A percentile compares a stretch with the other conserved stretches of the same genome.
Evolutionary conservation across 2,888 invertebrate species (phyloP).

Genomic region (Stenodera caucasica): DNA sequence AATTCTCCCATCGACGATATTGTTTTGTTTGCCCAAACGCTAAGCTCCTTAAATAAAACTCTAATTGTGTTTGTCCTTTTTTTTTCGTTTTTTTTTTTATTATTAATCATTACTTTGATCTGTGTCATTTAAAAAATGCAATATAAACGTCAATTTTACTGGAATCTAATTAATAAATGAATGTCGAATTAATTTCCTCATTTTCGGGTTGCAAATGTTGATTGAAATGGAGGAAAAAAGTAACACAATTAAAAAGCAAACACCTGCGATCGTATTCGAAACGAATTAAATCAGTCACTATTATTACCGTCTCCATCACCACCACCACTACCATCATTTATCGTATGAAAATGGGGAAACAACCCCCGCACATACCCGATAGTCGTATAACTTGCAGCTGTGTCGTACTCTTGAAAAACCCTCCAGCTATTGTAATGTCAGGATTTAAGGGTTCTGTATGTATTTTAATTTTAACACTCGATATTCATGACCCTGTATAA

Average conservation of each 20-base stretch:
- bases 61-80: conserved; percentile 7
- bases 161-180: too few species aligned
- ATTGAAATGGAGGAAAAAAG: neutral
- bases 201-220: neutral
- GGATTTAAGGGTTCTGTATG: conserved; percentile 48
- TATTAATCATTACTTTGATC: neutral
- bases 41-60: conserved; percentile 20
- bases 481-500: conserved; percentile 55
- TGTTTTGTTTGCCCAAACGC: conserved; percentile 11
- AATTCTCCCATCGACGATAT: neutral
- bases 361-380: conserved; percentile 31
- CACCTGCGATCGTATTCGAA: conserved; percentile 42
- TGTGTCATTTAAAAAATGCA: neutral
- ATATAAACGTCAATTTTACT: neutral
- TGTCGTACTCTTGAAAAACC: conserved; percentile 38
- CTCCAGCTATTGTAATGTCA: conserved; percentile 45
- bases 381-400: conserved; percentile 44
- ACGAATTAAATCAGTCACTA: conserved; percentile 39
- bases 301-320: neutral
- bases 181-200: too few species aligned
- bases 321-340: neutral
- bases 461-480: conserved; percentile 56
- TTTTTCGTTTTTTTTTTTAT: neutral
- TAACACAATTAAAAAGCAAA: conserved; percentile 27
- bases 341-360: conserved; percentile 4